phyloP scores from a whole-genome alignment of 2,113 vertebrate species.

The Indicator indicator region DNA sequence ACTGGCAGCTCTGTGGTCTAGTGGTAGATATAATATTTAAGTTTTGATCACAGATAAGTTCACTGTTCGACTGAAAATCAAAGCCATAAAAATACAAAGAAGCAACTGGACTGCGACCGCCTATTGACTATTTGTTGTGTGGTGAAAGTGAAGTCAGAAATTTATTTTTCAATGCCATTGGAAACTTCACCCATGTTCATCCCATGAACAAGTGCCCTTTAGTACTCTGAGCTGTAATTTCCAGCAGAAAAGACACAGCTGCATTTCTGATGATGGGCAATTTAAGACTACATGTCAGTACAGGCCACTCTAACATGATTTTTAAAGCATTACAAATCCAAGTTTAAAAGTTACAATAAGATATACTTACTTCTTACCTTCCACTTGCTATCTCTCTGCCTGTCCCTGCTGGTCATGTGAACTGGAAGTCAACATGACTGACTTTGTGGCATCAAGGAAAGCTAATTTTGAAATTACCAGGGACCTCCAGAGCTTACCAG shows the following conservation, averaged over 20 bases:
- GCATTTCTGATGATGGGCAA: background rate
- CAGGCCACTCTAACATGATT: background rate
- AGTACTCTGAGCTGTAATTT: background rate
- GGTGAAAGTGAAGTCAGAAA: background rate
- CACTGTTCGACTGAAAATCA: background rate
- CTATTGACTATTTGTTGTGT: background rate
- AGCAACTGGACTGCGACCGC: background rate
- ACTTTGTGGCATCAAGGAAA: conserved; percentile 51
- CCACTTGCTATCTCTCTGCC: background rate
- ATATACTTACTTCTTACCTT: background rate
- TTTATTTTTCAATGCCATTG: background rate
- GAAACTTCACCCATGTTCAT: background rate
- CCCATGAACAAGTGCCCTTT: background rate
- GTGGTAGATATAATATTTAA: background rate
- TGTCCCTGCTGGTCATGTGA: background rate
- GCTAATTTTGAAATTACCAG: conserved; percentile 54
- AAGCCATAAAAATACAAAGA: background rate
- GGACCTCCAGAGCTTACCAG: conserved; percentile 38
- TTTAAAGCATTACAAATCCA: conserved; percentile 8
- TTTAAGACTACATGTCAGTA: background rate
- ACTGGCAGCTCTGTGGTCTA: background rate
- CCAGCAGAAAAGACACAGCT: background rate
- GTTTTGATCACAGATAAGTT: background rate
- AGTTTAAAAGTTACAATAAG: conserved; percentile 2
- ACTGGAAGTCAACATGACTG: conserved; percentile 37